Evolutionary conservation across 2,113 vertebrate species (phyloP), one percentile per base, ranked within the genome.

Genomic region (Solea senegalensis): DNA sequence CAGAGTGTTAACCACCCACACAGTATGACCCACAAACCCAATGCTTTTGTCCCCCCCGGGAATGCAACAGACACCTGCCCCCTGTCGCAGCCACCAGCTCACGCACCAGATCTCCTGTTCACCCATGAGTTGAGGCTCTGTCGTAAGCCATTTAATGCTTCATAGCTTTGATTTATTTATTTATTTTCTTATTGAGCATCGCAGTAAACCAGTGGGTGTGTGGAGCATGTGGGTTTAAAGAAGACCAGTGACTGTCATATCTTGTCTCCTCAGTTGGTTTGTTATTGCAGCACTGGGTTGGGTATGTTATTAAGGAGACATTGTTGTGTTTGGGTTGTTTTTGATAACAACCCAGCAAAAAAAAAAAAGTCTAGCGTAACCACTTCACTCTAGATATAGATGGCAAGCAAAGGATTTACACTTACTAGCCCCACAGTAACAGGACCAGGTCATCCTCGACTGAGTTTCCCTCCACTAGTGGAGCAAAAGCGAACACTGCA

Each of bases 1-100:
- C 80, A 65, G 46, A 82, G 41, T 53, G 72, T 81, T 62, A 66
- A 46, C 76, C 72, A 63, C 87, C 84, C 82, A 83, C 84, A 74
- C 49, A 1, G 15, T 82, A 67, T 74, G 66, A 78, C 70, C 64
- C 39, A 8, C 49, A 49, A 45, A 34, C 55, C 63, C 50, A 40
- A 11, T 3, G 57, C 56, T 61, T 51, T 13, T 21, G 43, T 58
- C 45, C 69, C 56, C 56, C n/a, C 27, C 39, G 41, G 68, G 51
- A 71, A 45, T 28, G 53, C 34, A 45, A 72, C n/a, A 55, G 55
- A 59, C 56, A 59, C 60, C 57, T 16, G 0, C 43, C 40, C 45
- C 54, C 65, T n/a, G 15, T 27, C 55, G 67, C 39, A 68, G 46
- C 64, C 53, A 21, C 27, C 49, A 12, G 46, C 72, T 41, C 70